Evolutionary conservation across 2,113 vertebrate genomes (phyloP).

Genomic region (Prinia subflava): DNA sequence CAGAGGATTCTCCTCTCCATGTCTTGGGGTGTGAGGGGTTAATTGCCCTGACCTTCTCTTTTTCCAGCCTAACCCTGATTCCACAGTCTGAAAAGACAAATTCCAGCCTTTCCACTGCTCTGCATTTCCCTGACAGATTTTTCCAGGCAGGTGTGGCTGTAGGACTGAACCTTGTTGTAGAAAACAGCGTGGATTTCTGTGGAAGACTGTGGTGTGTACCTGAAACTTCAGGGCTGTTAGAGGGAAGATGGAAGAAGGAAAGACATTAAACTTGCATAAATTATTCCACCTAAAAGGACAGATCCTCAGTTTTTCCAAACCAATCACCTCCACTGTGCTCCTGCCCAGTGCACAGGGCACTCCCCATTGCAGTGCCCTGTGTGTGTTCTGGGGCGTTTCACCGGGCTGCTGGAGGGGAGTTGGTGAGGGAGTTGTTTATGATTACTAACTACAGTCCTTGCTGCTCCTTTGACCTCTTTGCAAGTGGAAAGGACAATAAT

Average conservation of each 20-base stretch:
- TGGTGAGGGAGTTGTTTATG: background rate
- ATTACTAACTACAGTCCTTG: background rate
- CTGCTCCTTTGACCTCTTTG: background rate
- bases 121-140: background rate
- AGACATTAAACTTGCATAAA: background rate
- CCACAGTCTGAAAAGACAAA: background rate
- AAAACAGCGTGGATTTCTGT: background rate
- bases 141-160: background rate
- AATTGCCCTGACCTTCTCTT: background rate
- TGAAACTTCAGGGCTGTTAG: background rate
- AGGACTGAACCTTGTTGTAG: background rate
- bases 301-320: background rate
- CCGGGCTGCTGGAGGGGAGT: background rate
- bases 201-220: accelerated
- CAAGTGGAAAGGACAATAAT: background rate
- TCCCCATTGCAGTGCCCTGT: background rate
- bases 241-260: background rate
- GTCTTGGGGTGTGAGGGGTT: background rate
- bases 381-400: background rate
- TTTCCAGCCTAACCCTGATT: background rate
- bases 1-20: background rate
- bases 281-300: background rate
- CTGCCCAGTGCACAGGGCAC: too few species aligned
- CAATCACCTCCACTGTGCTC: background rate
- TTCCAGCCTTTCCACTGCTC: background rate